phyloP scores from a whole-genome alignment of 1,140 invertebrate genomes.

The Drosophila trapezifrons region DNA sequence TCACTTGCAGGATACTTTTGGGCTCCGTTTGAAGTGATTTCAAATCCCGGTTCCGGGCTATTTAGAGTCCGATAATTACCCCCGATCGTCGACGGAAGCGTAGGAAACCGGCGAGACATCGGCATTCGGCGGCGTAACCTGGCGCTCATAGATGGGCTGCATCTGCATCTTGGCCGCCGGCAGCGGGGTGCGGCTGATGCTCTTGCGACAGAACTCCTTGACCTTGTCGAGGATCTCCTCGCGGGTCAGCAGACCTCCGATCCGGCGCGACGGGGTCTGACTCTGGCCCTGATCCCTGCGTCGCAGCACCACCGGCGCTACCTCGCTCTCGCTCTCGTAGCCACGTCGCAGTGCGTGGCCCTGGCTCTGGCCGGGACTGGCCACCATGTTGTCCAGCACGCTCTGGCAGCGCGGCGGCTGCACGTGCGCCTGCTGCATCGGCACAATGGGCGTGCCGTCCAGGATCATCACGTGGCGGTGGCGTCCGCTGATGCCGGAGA shows the following conservation, averaged over 20 bases:
- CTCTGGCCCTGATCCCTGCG: slow-evolving; percentile 28
- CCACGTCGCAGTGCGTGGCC: slow-evolving; percentile 19
- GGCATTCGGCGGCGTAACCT: slow-evolving; percentile 16
- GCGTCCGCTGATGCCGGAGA: slow-evolving; percentile 59
- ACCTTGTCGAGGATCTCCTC: slow-evolving; percentile 83
- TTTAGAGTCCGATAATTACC: slow-evolving; percentile 18
- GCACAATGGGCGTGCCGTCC: slow-evolving; percentile 40
- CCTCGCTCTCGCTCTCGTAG: slow-evolving; percentile 66
- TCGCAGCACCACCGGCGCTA: slow-evolving; percentile 65
- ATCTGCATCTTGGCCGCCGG: slow-evolving; percentile 38
- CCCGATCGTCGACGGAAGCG: slow-evolving; percentile 67
- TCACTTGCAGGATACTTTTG: too few relatives aligned
- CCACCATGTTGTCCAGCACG: slow-evolving; percentile 68
- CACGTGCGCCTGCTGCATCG: not conserved
- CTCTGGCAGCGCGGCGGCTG: slow-evolving; percentile 69
- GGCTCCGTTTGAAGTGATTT: too few relatives aligned
- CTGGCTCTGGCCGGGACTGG: slow-evolving; percentile 7
- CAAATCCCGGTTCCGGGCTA: too few relatives aligned
- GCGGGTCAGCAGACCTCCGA: slow-evolving; percentile 71
- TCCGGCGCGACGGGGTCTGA: slow-evolving; percentile 41
- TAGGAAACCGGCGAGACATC: slow-evolving; percentile 81
- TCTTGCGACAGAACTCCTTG: slow-evolving; percentile 82
- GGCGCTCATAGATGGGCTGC: slow-evolving; percentile 61
- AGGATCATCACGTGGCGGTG: slow-evolving; percentile 60
- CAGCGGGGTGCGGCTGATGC: slow-evolving; percentile 63